Percentiles rank a stretch among this genome's conserved stretches.
These are phyloP conservation scores for Phyllotis vaccarum DNA, from an alignment of 2,797 vertebrate species.

Conservation along the genomic window DNA sequence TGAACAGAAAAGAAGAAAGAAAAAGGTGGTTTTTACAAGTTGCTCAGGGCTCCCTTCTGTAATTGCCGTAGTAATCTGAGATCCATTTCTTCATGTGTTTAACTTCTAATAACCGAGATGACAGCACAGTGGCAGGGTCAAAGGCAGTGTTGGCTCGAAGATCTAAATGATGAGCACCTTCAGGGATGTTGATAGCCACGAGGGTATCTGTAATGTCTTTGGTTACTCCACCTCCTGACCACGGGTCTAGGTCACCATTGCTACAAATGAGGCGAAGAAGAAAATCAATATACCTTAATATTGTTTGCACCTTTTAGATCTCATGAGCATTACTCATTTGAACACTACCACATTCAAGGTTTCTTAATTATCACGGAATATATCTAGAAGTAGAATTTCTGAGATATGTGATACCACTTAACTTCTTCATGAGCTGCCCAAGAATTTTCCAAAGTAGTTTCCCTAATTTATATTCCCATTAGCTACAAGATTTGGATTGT, in stretches of 20 bases:
- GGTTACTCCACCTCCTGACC: slow-evolving; percentile 96
- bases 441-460: background rate
- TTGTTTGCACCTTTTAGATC: background rate
- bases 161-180: slow-evolving; percentile 97
- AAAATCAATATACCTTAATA: background rate
- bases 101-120: slow-evolving; percentile 92
- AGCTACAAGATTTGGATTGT: background rate
- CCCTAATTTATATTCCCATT: background rate
- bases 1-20: slow-evolving; percentile 50
- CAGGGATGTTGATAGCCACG: slow-evolving; percentile 92
- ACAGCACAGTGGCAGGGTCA: slow-evolving; percentile 92
- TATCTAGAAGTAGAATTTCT: background rate
- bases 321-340: background rate
- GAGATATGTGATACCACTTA: background rate
- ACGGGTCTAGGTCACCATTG: slow-evolving; percentile 97
- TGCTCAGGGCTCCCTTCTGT: slow-evolving; percentile 7
- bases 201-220: slow-evolving; percentile 91
- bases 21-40: background rate
- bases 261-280: slow-evolving; percentile 83
- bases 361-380: slow-evolving; percentile 40
- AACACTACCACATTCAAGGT: background rate
- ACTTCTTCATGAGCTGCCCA: background rate
- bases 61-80: slow-evolving; percentile 77
- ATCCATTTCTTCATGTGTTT: slow-evolving; percentile 94
- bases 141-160: slow-evolving; percentile 91